These are phyloP conservation scores for Drosophila nikananu DNA, from an alignment of 1,140 invertebrate species.

Conservation along the genomic window DNA sequence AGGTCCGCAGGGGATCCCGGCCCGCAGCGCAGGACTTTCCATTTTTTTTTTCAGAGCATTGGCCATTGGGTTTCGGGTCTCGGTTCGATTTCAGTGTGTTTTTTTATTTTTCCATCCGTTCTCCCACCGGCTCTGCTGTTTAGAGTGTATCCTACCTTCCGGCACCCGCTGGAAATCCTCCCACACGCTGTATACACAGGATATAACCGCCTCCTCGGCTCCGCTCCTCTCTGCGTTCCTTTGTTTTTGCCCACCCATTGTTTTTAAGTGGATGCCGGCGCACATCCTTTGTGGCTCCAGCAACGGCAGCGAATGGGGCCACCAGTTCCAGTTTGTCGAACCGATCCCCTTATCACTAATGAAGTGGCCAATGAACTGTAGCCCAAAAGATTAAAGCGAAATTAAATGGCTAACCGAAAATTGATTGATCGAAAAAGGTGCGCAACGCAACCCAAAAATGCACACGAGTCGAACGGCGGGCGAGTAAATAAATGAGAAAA, in stretches of 20 bases:
- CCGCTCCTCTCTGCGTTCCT: conserved; percentile 28
- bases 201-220: not conserved
- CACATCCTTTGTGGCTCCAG: conserved; percentile 60
- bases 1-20: conserved; percentile 20
- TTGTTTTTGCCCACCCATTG: conserved; percentile 73
- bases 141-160: conserved; percentile 66
- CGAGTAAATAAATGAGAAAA: conserved; percentile 41
- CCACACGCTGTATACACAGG: conserved; percentile 22
- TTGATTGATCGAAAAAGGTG: conserved; percentile 81
- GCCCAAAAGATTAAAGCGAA: conserved; percentile 79
- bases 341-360: conserved; percentile 75
- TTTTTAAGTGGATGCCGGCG: conserved; percentile 78
- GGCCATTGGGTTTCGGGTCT: conserved; percentile 21
- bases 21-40: conserved; percentile 7
- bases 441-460: conserved; percentile 21
- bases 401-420: conserved; percentile 73
- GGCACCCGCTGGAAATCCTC: conserved; percentile 54
- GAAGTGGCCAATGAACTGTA: conserved; percentile 81
- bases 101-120: conserved; percentile 28
- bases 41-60: conserved; percentile 1
- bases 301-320: conserved; percentile 5
- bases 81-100: conserved; percentile 63
- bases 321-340: conserved; percentile 26
- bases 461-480: not conserved
- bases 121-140: conserved; percentile 24